Conservation (phyloP, 1,140 invertebrate genomes). For the Megathymus violae region DNA sequence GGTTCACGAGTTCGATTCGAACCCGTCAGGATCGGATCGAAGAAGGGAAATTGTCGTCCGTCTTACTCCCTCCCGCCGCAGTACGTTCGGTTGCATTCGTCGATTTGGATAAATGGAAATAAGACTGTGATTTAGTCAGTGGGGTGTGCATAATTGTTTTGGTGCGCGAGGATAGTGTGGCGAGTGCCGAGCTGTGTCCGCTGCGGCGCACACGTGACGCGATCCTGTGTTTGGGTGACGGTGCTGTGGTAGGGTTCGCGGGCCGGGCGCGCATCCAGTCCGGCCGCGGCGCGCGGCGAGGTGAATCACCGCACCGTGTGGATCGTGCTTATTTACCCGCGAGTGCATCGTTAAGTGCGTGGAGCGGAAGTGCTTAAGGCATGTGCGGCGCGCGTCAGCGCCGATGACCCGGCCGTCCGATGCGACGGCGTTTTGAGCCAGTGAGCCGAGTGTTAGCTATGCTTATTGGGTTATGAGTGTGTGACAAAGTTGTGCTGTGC, state of each 20-base stretch:
- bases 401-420: slow-evolving; percentile 76
- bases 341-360: slow-evolving; percentile 76
- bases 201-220: slow-evolving; percentile 75
- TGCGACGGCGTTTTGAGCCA: slow-evolving; percentile 72
- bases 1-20: slow-evolving; percentile 83
- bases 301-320: slow-evolving; percentile 78
- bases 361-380: slow-evolving; percentile 76
- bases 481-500: slow-evolving; percentile 79
- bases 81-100: slow-evolving; percentile 60
- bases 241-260: slow-evolving; percentile 64
- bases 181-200: slow-evolving; percentile 57
- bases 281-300: slow-evolving; percentile 64
- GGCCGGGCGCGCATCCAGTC: slow-evolving; percentile 59
- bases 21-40: slow-evolving; percentile 71
- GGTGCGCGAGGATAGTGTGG: slow-evolving; percentile 65
- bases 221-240: slow-evolving; percentile 75
- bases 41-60: slow-evolving; percentile 67
- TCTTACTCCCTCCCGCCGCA: slow-evolving; percentile 63
- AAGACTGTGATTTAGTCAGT: slow-evolving; percentile 44
- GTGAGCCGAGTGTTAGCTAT: slow-evolving; percentile 75
- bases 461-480: slow-evolving; percentile 80
- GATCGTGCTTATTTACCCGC: slow-evolving; percentile 79
- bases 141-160: slow-evolving; percentile 64
- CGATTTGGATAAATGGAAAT: slow-evolving; percentile 62
- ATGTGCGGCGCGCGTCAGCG: slow-evolving; percentile 73